Evolutionary conservation across 2,888 invertebrate genomes (phyloP).

Genomic region (Melanophora roralis): DNA sequence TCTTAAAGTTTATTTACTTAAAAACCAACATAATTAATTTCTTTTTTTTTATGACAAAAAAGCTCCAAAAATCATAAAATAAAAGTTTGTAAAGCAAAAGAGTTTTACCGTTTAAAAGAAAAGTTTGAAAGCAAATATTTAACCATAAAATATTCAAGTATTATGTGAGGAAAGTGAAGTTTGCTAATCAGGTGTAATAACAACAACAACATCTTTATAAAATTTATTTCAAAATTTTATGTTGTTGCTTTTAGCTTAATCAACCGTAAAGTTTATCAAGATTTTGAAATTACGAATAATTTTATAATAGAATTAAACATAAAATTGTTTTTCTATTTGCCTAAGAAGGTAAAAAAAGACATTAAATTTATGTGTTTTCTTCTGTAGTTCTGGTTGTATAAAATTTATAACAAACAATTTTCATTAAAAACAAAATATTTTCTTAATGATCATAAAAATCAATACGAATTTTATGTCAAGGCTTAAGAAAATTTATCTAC

Average conservation of each 20-base stretch:
- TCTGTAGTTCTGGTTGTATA: not conserved
- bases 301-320: not conserved
- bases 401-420: slow-evolving; percentile 9
- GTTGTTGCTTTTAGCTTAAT: slow-evolving; percentile 4
- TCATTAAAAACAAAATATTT: not conserved
- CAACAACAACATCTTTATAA: not conserved
- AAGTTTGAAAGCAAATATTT: not conserved
- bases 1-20: not conserved
- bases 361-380: not conserved
- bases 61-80: not conserved
- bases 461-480: slow-evolving; percentile 5
- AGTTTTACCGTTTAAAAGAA: not conserved
- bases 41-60: not conserved
- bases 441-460: not conserved
- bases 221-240: not conserved
- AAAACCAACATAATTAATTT: not conserved
- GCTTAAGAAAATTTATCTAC: not conserved
- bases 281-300: not conserved
- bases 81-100: not conserved
- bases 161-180: not conserved
- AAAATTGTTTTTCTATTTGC: not conserved
- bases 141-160: not conserved
- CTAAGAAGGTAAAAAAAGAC: not conserved
- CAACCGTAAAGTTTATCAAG: not conserved
- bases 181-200: slow-evolving; percentile 20